phyloP scores from a whole-genome alignment of 2,113 vertebrate genomes.

The Melanerpes aurifrons region DNA sequence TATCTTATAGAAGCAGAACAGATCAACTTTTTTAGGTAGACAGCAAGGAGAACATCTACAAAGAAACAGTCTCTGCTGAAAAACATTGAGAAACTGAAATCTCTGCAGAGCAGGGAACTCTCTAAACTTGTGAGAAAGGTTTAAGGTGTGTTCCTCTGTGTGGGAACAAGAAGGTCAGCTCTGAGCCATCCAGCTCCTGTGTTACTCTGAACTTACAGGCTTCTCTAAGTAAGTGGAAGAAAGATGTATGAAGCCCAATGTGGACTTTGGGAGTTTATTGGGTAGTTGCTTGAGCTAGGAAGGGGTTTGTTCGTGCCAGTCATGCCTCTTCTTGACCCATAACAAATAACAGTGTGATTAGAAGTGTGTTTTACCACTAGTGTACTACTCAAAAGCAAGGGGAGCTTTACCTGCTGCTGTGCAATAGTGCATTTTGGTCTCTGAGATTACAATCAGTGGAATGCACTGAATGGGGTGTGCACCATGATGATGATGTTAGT shows the following conservation, averaged over 20 bases:
- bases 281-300: neutral
- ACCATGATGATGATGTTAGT: neutral
- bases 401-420: neutral
- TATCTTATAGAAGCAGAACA: neutral
- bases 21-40: neutral
- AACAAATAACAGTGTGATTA: neutral
- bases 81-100: neutral
- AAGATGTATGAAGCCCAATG: neutral
- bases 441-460: neutral
- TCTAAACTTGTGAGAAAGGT: neutral
- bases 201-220: fast-evolving
- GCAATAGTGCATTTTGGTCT: neutral
- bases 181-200: neutral
- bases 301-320: neutral
- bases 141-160: neutral
- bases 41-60: neutral
- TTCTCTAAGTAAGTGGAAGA: neutral
- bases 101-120: neutral
- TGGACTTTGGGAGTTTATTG: neutral
- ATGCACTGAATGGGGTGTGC: neutral
- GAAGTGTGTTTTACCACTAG: neutral
- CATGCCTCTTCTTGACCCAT: neutral
- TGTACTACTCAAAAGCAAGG: neutral
- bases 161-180: neutral
- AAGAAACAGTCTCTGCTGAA: neutral